Evolutionary conservation across 2,888 invertebrate species (phyloP).

Genomic region (Sphecodes monilicornis): DNA sequence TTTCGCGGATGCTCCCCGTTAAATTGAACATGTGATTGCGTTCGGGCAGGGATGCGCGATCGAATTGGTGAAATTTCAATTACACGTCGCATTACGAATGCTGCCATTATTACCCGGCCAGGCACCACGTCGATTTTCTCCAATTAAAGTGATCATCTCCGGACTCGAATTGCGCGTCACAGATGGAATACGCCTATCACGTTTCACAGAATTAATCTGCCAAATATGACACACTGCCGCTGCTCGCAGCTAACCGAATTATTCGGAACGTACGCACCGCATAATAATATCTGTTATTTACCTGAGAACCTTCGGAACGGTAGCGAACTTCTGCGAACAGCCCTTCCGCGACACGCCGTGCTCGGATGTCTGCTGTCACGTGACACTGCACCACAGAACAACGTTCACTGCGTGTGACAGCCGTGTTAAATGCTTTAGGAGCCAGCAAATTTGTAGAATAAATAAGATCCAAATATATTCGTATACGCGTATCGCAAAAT

Average conservation of each 20-base stretch:
- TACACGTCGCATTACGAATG: constrained; percentile 29
- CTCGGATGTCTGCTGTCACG: constrained; percentile 56
- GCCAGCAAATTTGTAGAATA: too few species aligned
- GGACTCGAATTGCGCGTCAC: neutral
- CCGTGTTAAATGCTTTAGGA: constrained; percentile 18
- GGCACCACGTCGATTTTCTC: neutral
- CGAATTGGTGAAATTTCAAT: constrained; percentile 42
- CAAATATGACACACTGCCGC: neutral
- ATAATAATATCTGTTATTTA: constrained; percentile 26
- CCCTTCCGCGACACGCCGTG: neutral
- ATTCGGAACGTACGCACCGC: neutral
- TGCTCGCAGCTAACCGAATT: neutral
- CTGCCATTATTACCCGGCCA: neutral
- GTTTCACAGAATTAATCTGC: neutral
- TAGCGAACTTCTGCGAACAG: constrained; percentile 26
- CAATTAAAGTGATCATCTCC: neutral
- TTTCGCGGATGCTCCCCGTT: constrained; percentile 25
- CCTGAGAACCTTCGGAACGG: constrained; percentile 41
- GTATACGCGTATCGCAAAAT: neutral
- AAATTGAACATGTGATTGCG: constrained; percentile 46
- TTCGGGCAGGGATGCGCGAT: neutral
- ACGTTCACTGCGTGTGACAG: constrained; percentile 54
- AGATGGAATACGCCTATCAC: neutral
- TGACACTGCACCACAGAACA: constrained; percentile 71
- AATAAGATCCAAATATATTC: neutral